phyloP scores from a whole-genome alignment of 2,113 vertebrate species.

The Paramormyrops kingsleyae region DNA sequence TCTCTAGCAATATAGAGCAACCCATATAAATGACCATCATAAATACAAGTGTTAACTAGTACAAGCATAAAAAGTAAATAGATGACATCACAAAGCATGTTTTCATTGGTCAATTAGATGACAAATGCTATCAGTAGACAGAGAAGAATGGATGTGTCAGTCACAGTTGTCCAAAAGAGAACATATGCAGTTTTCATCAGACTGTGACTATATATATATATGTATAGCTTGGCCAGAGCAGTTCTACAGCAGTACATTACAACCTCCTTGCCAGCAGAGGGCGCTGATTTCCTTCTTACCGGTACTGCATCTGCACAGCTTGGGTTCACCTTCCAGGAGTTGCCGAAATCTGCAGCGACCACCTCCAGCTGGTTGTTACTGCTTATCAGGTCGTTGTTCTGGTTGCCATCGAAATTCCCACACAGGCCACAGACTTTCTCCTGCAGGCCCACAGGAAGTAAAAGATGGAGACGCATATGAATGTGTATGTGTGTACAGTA shows the following conservation, averaged over 20 bases:
- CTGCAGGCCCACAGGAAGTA: slow-evolving; percentile 48
- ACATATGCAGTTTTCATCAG: neutral
- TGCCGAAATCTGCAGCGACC: slow-evolving; percentile 79
- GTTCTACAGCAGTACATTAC: neutral
- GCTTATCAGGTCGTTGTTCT: slow-evolving; percentile 89
- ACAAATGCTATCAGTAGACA: too few relatives aligned
- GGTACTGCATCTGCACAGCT: slow-evolving; percentile 78
- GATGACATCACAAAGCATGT: too few relatives aligned
- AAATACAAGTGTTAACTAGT: too few relatives aligned
- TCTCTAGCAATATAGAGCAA: too few relatives aligned
- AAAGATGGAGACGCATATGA: neutral
- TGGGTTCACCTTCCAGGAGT: slow-evolving; percentile 87
- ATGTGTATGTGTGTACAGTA: slow-evolving; percentile 10
- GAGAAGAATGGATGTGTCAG: too few relatives aligned
- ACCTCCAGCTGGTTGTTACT: slow-evolving; percentile 87
- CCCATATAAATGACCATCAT: too few relatives aligned
- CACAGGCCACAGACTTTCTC: slow-evolving; percentile 87
- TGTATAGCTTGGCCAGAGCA: neutral
- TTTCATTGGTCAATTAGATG: too few relatives aligned
- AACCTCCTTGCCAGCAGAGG: neutral
- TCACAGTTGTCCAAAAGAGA: neutral
- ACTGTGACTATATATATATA: neutral
- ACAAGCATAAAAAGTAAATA: too few relatives aligned
- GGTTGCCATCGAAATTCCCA: slow-evolving; percentile 87
- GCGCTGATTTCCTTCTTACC: slow-evolving; percentile 49